Conservation (phyloP, 2,797 vertebrate genomes). For the Caiman crocodilus region DNA sequence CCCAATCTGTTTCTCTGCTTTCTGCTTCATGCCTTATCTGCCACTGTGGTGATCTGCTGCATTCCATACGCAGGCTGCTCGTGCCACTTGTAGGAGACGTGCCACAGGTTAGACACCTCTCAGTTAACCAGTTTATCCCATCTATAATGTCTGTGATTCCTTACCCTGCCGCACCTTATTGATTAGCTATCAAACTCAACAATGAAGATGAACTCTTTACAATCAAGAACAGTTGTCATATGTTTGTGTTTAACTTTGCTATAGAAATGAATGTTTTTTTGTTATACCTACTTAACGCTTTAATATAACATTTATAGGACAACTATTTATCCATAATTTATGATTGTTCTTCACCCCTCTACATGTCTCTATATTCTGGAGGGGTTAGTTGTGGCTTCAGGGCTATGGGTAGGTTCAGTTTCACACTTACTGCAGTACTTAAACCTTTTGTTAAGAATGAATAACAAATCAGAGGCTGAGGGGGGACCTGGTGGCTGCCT, state of each 20-base stretch:
- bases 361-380: neutral
- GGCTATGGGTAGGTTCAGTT: slow-evolving; percentile 30
- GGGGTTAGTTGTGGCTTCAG: neutral
- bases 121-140: slow-evolving; percentile 38
- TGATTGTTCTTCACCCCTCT: slow-evolving; percentile 2
- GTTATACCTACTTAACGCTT: neutral
- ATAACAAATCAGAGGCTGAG: no score
- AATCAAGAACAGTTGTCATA: neutral
- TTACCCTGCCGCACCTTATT: neutral
- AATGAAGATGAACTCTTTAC: slow-evolving; percentile 24
- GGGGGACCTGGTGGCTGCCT: no score
- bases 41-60: no score
- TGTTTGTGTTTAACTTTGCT: neutral
- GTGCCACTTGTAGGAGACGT: no score
- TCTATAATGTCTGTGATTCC: slow-evolving; percentile 13
- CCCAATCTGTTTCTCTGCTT: no score
- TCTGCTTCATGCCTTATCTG: no score
- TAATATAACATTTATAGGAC: neutral
- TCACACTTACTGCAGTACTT: slow-evolving; percentile 21
- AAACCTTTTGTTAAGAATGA: neutral
- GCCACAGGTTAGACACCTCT: no score
- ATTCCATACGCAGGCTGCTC: no score
- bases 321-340: neutral
- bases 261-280: neutral
- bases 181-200: slow-evolving; percentile 36